A percentile compares a stretch with the other conserved stretches of the same genome.
Conservation (phyloP, 2,888 invertebrate species). For the Orthosia gothica region DNA sequence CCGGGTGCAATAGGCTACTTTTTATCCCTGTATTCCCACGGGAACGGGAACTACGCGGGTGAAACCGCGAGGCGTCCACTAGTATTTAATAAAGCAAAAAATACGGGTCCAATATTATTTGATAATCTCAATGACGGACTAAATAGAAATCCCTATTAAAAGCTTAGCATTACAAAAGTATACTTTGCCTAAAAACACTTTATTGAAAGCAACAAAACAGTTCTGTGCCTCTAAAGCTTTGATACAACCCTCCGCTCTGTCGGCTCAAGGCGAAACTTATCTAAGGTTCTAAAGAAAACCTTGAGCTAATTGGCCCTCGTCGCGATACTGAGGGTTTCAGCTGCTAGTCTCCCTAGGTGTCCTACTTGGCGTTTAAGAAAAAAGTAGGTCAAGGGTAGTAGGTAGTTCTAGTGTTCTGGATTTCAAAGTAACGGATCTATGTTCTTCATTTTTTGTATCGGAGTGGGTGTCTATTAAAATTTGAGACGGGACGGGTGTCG, state of each 20-base stretch:
- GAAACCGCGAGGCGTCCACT: too few relatives aligned
- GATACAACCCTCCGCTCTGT: constrained; percentile 3
- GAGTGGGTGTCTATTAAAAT: too few relatives aligned
- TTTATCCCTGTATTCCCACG: too few relatives aligned
- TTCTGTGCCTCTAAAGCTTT: constrained; percentile 1
- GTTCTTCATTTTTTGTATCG: too few relatives aligned
- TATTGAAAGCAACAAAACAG: background rate
- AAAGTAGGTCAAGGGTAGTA: constrained; percentile 39
- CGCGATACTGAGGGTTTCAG: constrained; percentile 9
- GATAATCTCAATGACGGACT: too few relatives aligned
- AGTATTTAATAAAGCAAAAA: too few relatives aligned
- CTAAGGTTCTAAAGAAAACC: constrained; percentile 35
- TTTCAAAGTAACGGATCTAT: background rate
- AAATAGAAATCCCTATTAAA: too few relatives aligned
- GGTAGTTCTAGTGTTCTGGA: background rate
- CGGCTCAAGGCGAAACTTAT: constrained; percentile 41
- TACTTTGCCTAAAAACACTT: background rate
- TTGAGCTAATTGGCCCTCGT: constrained; percentile 56
- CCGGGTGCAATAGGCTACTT: too few relatives aligned
- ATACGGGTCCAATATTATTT: too few relatives aligned
- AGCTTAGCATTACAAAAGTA: constrained; percentile 6
- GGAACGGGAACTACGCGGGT: too few relatives aligned
- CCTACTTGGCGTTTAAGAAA: constrained; percentile 17
- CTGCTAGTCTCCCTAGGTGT: constrained; percentile 11
- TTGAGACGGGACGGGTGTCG: too few relatives aligned